phyloP scores from a whole-genome alignment of 2,797 vertebrate species.

The Parauchenoglanis ngamensis region DNA sequence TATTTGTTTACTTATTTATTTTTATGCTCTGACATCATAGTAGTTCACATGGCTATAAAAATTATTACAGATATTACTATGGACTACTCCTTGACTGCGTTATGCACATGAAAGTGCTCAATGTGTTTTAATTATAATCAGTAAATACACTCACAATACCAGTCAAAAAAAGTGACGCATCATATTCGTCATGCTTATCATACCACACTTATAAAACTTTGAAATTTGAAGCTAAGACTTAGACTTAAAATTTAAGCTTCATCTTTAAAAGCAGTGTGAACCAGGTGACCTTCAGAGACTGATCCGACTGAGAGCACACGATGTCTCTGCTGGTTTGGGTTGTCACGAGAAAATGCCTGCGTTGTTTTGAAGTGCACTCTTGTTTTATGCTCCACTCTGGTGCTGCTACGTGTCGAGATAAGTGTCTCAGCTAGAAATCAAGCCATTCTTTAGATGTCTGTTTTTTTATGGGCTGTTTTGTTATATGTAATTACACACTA shows the following conservation, averaged over 20 bases:
- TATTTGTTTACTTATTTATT: not conserved
- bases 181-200: not conserved
- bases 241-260: no score
- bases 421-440: not conserved
- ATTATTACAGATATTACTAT: not conserved
- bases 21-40: not conserved
- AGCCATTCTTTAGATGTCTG: not conserved
- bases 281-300: not conserved
- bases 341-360: not conserved
- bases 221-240: not conserved
- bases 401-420: not conserved
- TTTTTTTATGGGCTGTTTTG: not conserved
- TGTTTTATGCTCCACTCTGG: not conserved
- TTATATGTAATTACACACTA: not conserved
- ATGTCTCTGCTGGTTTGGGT: not conserved
- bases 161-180: not conserved
- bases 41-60: not conserved
- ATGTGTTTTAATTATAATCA: not conserved
- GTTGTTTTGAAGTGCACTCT: not conserved
- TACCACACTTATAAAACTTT: not conserved
- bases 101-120: not conserved
- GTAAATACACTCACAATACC: not conserved
- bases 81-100: not conserved
- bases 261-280: not conserved
- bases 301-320: not conserved